phyloP scores from a whole-genome alignment of 2,113 vertebrate species.

The Cygnus atratus region DNA sequence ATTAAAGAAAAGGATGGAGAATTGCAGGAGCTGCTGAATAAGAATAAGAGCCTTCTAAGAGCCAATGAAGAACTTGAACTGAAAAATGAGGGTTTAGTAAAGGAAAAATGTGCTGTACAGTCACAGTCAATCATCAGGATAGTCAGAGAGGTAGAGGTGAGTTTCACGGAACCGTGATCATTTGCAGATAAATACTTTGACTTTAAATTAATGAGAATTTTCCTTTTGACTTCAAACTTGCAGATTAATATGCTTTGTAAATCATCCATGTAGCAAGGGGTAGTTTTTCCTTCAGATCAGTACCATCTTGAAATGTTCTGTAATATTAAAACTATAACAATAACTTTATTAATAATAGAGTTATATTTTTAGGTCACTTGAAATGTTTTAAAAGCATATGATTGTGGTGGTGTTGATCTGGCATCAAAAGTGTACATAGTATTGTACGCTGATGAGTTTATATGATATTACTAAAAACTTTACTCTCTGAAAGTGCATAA shows the following conservation, averaged over 20 bases:
- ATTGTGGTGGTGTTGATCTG: not conserved
- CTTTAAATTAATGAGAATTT: not conserved
- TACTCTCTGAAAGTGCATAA: not conserved
- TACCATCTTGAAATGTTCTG: not conserved
- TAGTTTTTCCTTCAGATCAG: not conserved
- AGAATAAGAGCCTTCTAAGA: constrained; percentile 79
- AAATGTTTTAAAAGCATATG: not conserved
- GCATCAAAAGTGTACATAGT: not conserved
- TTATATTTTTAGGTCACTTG: not conserved
- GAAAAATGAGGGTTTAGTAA: constrained; percentile 79
- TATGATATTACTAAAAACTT: not conserved
- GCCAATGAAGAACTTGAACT: constrained; percentile 82
- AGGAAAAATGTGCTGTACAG: constrained; percentile 83
- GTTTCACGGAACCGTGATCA: not conserved
- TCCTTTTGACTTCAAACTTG: not conserved
- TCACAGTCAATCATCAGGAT: constrained; percentile 79
- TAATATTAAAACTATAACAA: not conserved
- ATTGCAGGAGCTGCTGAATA: constrained; percentile 81
- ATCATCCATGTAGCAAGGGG: not conserved
- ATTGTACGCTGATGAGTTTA: not conserved
- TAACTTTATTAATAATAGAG: not conserved
- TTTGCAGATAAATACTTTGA: not conserved
- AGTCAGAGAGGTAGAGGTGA: constrained; percentile 84
- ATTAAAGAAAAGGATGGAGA: constrained; percentile 86
- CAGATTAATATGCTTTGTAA: not conserved